phyloP scores from a whole-genome alignment of 2,888 invertebrate genomes.

The Calameuta idolon region DNA sequence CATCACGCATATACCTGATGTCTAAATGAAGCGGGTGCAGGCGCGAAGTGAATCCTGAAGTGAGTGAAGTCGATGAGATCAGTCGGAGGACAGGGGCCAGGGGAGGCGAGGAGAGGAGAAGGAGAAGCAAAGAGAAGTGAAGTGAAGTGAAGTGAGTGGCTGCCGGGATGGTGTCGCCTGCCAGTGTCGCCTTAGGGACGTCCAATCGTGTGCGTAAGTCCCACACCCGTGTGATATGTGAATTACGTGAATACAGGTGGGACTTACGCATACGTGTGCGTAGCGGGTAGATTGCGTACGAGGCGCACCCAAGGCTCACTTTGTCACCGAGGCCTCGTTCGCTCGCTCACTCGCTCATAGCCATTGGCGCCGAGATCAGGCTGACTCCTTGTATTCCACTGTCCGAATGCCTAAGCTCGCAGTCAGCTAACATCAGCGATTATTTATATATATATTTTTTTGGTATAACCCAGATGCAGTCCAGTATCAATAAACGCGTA shows the following conservation, averaged over 20 bases:
- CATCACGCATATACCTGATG: not conserved
- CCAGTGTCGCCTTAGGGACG: not conserved
- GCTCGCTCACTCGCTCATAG: conserved; percentile 16
- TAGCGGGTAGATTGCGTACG: conserved; percentile 31
- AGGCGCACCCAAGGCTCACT: conserved; percentile 57
- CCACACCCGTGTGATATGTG: conserved; percentile 16
- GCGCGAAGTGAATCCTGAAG: not conserved
- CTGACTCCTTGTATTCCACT: not conserved
- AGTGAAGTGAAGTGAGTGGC: conserved; percentile 22
- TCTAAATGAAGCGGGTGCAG: not conserved
- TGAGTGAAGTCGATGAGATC: conserved; percentile 3
- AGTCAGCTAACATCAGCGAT: not conserved
- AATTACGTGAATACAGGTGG: conserved; percentile 33
- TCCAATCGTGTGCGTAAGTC: not conserved
- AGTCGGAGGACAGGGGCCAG: not conserved
- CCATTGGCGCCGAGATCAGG: conserved; percentile 22
- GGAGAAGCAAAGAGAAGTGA: not conserved
- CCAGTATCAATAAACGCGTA: not conserved
- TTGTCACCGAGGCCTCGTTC: conserved; percentile 55
- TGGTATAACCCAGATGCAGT: not conserved
- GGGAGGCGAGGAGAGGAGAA: not conserved
- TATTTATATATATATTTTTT: not conserved
- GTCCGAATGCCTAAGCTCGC: not conserved
- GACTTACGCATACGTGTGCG: conserved; percentile 19
- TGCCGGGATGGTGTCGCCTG: conserved; percentile 11